Evolutionary conservation across 2,888 invertebrate genomes (phyloP), one percentile per base, ranked within the genome.

Genomic region (Drosophila borealis): DNA sequence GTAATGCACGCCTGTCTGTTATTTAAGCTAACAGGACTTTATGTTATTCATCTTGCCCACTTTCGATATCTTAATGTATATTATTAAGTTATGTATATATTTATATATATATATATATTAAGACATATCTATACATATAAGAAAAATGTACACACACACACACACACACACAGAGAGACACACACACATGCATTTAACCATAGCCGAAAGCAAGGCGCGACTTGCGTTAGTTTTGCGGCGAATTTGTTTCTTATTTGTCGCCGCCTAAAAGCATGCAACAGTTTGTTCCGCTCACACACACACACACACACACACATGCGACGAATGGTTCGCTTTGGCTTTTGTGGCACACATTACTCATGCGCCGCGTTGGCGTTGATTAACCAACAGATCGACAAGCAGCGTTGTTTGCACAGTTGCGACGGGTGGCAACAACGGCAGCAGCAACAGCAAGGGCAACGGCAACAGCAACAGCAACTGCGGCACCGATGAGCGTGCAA

Each of bases 381-480:
- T 39, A 5, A 56, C 11, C 83, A 90, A 17, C 77, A 92, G 92
- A 90, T 91, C 92, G 75, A 87, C 91, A 76, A 89, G 80, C 82
- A 91, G 90, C 84, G 90, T 86, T 81, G 89, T 82, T 80, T 83
- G 84, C 70, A 87, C 90, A 44, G 53, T 63, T 49, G 65, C 74
- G 53, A 59, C 54, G 42, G 48, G 51, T 69, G 56, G 50, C 50
- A 37, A 4, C 36, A 42, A 42, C 17, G 10, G 21, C 37, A 55
- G 5, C 19, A 19, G 5, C 56, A 50, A 41, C 41, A 37, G 57
- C 63, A 55, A 51, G 39, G 34, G 33, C 63, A 74, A 46, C 69
- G 49, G 87, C 74, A 55, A 14, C 19, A 14, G 8, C 56, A 50
- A 41, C 45, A 39, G 53, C 63, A 53, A 53, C 41, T 37, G 36